Evolutionary conservation across 2,888 invertebrate genomes (phyloP).

Genomic region (Cephus runcator): DNA sequence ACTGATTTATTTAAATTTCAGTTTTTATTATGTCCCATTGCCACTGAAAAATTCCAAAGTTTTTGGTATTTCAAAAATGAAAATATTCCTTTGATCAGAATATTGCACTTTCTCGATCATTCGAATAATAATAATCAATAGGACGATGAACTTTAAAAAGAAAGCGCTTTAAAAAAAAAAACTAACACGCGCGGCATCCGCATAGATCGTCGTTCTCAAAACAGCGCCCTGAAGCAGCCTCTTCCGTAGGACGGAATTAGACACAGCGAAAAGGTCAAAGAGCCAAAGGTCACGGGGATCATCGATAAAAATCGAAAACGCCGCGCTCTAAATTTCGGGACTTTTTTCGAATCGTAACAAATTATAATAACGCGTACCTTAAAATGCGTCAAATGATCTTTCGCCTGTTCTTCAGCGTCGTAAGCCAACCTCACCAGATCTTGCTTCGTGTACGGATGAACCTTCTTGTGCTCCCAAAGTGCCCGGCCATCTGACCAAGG

Average conservation of each 20-base stretch:
- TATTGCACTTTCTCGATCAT: neutral
- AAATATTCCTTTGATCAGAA: neutral
- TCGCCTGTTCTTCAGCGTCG: conserved; percentile 77
- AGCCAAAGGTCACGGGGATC: neutral
- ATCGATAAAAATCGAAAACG: neutral
- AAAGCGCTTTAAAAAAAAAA: neutral
- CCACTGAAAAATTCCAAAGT: neutral
- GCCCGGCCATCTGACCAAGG: conserved; percentile 68
- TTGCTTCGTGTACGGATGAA: conserved; percentile 75
- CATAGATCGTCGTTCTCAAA: neutral
- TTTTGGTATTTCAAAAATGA: neutral
- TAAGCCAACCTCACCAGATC: conserved; percentile 76
- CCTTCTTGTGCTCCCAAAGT: conserved; percentile 71
- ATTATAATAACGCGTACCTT: conserved; percentile 55
- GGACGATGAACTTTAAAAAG: neutral
- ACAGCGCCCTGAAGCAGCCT: neutral
- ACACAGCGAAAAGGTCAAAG: conserved; percentile 55
- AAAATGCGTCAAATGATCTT: conserved; percentile 73
- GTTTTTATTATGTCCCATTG: neutral
- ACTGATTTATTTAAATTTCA: neutral
- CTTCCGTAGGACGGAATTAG: conserved; percentile 52
- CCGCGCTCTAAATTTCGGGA: neutral
- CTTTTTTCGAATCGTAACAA: neutral
- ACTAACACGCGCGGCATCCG: neutral
- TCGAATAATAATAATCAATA: neutral